Evolutionary conservation across 30 jellyfish, hydroid and myxozoan genomes (phyloP).

Genomic region (Rhopilema esculentum): DNA sequence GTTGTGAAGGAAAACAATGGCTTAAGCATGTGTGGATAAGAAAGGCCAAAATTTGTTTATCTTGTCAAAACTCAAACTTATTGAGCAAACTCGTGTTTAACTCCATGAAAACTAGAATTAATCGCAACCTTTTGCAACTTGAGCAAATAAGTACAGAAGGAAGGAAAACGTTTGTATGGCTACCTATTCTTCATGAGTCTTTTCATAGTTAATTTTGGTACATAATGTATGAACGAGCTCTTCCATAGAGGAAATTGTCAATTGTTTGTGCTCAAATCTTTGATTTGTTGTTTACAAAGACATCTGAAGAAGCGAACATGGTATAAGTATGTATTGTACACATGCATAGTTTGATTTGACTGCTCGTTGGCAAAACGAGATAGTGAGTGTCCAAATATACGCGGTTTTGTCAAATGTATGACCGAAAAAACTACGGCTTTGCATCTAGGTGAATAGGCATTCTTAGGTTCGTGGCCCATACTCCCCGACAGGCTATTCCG

Average conservation of each 20-base stretch:
- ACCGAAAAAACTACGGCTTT: neutral
- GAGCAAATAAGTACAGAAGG: conserved; percentile 41
- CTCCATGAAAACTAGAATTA: conserved; percentile 7
- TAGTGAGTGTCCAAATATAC: neutral
- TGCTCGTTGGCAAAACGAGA: neutral
- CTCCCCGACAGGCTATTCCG: neutral
- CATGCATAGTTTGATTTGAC: neutral
- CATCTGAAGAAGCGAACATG: neutral
- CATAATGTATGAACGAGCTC: conserved; percentile 46
- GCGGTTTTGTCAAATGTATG: neutral
- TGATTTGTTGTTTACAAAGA: neutral
- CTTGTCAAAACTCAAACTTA: conserved; percentile 21
- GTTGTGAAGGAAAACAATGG: conserved; percentile 12
- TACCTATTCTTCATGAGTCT: conserved; percentile 2
- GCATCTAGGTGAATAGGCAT: neutral
- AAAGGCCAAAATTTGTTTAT: conserved; percentile 31
- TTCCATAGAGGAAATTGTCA: conserved; percentile 10
- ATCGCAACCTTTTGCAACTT: conserved; percentile 29
- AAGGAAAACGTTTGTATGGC: conserved; percentile 53
- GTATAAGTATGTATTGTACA: neutral
- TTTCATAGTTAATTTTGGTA: conserved; percentile 34
- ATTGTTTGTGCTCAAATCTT: conserved; percentile 10
- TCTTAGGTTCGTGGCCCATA: neutral
- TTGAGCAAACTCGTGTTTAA: conserved; percentile 16
- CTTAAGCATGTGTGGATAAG: conserved; percentile 33